Evolutionary conservation across 2,888 invertebrate species (phyloP).

Genomic region (Clistopyga incitator): DNA sequence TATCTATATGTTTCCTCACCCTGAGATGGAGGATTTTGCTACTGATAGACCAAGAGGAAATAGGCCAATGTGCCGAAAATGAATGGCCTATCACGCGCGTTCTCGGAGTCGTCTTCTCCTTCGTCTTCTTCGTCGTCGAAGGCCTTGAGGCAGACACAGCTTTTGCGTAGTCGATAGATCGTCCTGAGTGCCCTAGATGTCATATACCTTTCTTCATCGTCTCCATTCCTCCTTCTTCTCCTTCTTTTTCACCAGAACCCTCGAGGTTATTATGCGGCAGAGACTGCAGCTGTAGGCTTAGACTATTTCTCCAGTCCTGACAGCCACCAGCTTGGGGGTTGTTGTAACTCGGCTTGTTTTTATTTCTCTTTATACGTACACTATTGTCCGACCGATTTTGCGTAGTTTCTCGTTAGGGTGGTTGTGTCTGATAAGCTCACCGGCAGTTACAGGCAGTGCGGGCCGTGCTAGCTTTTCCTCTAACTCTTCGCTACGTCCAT

Average conservation of each 20-base stretch:
- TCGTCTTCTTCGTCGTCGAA: conserved; percentile 64
- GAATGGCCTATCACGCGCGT: conserved; percentile 70
- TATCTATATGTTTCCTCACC: background rate
- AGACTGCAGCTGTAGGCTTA: conserved; percentile 66
- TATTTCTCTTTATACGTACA: conserved; percentile 37
- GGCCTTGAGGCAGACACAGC: conserved; percentile 67
- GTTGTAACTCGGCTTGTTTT: conserved; percentile 42
- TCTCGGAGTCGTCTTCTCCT: conserved; percentile 37
- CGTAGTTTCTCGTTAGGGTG: conserved; percentile 10
- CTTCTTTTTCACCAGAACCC: conserved; percentile 55
- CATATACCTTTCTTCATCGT: conserved; percentile 70
- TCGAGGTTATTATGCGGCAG: conserved; percentile 68
- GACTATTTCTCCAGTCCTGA: conserved; percentile 43
- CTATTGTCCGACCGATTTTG: conserved; percentile 23
- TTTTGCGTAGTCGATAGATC: conserved; percentile 75
- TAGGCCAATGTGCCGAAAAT: conserved; percentile 73
- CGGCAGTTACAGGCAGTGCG: conserved; percentile 34
- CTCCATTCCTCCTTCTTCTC: conserved; percentile 51
- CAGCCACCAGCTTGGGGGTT: conserved; percentile 50
- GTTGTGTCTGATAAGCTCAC: background rate
- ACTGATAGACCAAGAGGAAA: conserved; percentile 75
- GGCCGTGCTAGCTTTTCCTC: conserved; percentile 19
- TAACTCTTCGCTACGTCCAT: conserved; percentile 19
- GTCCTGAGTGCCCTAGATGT: conserved; percentile 79
- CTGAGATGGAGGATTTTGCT: conserved; percentile 40